Evolutionary conservation across 2,888 invertebrate genomes (phyloP).

Genomic region (Ormyrus labotus): DNA sequence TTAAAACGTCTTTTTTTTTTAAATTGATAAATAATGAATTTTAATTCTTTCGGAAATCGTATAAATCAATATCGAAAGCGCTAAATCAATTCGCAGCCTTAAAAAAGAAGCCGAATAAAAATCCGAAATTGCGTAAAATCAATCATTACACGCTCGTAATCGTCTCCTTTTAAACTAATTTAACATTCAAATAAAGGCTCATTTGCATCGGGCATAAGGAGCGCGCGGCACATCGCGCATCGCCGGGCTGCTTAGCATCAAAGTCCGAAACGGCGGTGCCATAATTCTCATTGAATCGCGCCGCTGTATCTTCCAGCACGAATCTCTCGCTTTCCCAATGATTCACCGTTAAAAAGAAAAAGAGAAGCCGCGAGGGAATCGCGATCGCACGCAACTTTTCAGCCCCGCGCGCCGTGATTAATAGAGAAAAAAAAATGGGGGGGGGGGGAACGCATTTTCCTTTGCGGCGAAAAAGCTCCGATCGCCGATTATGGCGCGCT

Average conservation of each 20-base stretch:
- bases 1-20: too few species aligned
- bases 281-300: slow-evolving; percentile 27
- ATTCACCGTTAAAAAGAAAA: too few species aligned
- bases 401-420: slow-evolving; percentile 6
- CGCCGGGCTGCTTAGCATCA: neutral
- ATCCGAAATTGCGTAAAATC: too few species aligned
- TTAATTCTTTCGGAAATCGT: too few species aligned
- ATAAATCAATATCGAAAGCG: too few species aligned
- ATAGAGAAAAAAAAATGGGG: neutral
- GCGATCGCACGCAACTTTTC: too few species aligned
- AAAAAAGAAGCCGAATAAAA: too few species aligned
- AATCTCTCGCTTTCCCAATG: neutral
- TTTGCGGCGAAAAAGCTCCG: neutral
- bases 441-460: slow-evolving; percentile 15
- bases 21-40: too few species aligned
- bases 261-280: slow-evolving; percentile 28
- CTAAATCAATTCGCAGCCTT: too few species aligned
- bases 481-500: slow-evolving; percentile 47
- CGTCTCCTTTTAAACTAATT: too few species aligned
- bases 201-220: slow-evolving; percentile 7
- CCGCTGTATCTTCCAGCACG: neutral
- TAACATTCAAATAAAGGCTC: neutral
- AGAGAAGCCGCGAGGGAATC: too few species aligned
- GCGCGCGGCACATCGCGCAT: neutral
- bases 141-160: too few species aligned